Evolutionary conservation across 2,888 invertebrate species (phyloP).

Genomic region (Hypercompe scribonia): DNA sequence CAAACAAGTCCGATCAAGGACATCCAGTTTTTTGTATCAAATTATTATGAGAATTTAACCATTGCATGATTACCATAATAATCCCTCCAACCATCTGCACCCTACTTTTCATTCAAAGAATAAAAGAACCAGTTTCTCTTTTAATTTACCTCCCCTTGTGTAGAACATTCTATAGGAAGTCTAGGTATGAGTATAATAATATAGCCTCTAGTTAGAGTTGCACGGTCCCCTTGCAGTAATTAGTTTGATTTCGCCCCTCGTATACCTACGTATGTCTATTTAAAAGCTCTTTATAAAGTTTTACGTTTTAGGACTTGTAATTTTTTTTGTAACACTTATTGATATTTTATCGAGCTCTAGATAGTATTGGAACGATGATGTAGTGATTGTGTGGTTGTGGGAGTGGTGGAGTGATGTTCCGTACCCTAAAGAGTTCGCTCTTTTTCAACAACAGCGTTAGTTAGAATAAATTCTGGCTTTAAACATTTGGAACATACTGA

Average conservation of each 20-base stretch:
- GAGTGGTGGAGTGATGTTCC: no score
- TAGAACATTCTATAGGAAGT: background rate
- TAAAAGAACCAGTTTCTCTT: background rate
- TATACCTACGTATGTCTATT: background rate
- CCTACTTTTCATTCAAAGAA: background rate
- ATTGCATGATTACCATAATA: background rate
- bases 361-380: no score
- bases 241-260: background rate
- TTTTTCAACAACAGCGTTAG: no score
- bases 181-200: background rate
- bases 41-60: background rate
- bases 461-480: no score
- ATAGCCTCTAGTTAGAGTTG: background rate
- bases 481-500: no score
- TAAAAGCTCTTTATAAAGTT: background rate
- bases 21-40: background rate
- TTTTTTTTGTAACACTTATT: no score
- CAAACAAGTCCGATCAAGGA: background rate
- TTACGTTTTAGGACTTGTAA: no score
- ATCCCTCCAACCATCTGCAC: constrained; percentile 3
- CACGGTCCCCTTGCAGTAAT: background rate
- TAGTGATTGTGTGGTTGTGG: no score
- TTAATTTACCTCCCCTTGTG: constrained; percentile 1
- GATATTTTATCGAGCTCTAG: no score
- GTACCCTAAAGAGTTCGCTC: no score